Conservation (phyloP, 2,888 invertebrate species). For the Cerastis rubricosa region DNA sequence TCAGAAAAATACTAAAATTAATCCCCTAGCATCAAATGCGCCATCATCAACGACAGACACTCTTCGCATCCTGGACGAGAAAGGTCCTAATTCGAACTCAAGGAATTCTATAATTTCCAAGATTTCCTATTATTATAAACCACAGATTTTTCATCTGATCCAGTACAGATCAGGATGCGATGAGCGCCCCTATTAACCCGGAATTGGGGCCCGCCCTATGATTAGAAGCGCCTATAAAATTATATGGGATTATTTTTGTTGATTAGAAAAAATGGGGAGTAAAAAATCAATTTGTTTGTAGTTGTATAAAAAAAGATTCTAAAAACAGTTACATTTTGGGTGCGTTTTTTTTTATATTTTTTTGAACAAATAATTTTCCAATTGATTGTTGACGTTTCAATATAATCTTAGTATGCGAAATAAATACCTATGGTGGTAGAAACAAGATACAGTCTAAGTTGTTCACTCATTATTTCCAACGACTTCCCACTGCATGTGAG, state of each 20-base stretch:
- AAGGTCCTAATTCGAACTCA: constrained; percentile 34
- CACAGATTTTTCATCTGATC: constrained; percentile 57
- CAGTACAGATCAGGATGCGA: constrained; percentile 54
- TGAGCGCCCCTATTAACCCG: constrained; percentile 59
- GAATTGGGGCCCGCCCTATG: constrained; percentile 67
- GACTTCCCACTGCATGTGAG: neutral
- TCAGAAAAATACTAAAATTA: neutral
- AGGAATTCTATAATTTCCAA: constrained; percentile 61
- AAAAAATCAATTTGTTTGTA: constrained; percentile 61
- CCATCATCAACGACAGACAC: constrained; percentile 4
- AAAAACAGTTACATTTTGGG: constrained; percentile 3
- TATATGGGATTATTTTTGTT: constrained; percentile 55
- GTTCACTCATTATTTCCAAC: neutral
- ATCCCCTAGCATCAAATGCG: constrained; percentile 31
- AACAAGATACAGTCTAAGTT: too few relatives aligned
- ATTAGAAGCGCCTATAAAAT: constrained; percentile 63
- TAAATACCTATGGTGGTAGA: too few relatives aligned
- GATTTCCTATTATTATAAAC: constrained; percentile 59
- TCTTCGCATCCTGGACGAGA: constrained; percentile 41
- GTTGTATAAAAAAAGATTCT: constrained; percentile 36
- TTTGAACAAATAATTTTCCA: neutral
- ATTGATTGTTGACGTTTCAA: neutral
- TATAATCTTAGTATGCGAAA: neutral
- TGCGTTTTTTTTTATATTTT: neutral
- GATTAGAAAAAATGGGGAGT: constrained; percentile 45